Conservation (phyloP, 2,888 invertebrate species). For the Tenthredo mesomela region DNA sequence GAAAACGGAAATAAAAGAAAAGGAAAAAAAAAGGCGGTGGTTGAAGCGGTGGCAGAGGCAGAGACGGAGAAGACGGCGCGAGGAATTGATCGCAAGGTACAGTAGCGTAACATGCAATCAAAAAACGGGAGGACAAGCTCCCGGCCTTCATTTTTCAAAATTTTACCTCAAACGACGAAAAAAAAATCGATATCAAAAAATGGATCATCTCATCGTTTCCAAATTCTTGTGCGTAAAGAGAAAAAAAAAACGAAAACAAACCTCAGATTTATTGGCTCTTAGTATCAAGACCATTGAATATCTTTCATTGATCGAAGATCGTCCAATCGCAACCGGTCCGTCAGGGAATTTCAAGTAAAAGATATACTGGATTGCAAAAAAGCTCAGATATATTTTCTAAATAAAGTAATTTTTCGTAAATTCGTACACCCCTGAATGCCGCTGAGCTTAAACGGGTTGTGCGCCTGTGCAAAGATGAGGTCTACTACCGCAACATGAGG, state of each 20-base stretch:
- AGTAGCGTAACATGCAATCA: background rate
- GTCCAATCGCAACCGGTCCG: background rate
- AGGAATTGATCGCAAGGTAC: slow-evolving; percentile 48
- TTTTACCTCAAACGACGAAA: background rate
- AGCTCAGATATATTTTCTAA: background rate
- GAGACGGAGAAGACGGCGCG: slow-evolving; percentile 39
- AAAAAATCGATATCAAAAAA: background rate
- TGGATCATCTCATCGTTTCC: no score
- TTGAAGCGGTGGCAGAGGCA: background rate
- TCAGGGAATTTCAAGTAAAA: background rate
- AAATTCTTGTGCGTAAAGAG: no score
- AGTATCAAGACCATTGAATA: background rate
- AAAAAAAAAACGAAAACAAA: no score
- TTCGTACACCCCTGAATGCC: background rate
- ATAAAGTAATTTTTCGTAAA: background rate
- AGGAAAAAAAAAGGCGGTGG: background rate
- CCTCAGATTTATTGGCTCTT: background rate
- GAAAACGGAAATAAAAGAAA: slow-evolving; percentile 25
- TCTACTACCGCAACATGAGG: slow-evolving; percentile 29
- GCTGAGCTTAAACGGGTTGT: background rate
- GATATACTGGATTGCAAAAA: background rate
- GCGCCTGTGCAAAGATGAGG: slow-evolving; percentile 1
- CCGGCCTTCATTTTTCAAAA: background rate
- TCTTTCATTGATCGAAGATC: background rate
- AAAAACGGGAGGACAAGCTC: background rate